Conservation (phyloP, 2,888 invertebrate species). For the Resseliella maxima region DNA sequence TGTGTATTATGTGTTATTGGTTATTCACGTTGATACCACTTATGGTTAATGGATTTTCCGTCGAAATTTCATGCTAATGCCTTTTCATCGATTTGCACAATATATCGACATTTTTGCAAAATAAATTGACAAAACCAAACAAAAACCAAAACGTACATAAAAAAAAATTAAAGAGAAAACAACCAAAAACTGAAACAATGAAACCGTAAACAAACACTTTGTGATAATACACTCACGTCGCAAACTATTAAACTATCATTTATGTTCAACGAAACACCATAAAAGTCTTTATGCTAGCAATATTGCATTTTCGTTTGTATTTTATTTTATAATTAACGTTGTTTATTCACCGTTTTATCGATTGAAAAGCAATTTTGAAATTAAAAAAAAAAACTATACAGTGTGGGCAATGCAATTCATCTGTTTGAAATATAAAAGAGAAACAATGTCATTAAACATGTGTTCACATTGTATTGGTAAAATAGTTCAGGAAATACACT, state of each 20-base stretch:
- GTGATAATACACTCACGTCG: not conserved
- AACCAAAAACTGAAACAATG: not conserved
- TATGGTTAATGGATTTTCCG: constrained; percentile 42
- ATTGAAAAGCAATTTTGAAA: no score
- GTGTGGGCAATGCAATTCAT: no score
- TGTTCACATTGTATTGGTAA: no score
- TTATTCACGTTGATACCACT: not conserved
- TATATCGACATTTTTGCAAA: not conserved
- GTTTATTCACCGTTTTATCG: no score
- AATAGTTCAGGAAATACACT: no score
- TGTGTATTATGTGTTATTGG: no score
- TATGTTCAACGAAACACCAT: not conserved
- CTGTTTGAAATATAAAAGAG: no score
- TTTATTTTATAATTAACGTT: no score
- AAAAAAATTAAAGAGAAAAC: not conserved
- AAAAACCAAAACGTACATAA: not conserved
- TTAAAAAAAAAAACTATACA: no score
- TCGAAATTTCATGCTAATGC: constrained; percentile 51
- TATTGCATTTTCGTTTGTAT: not conserved
- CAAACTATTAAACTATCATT: not conserved
- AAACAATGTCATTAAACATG: no score
- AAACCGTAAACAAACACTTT: not conserved
- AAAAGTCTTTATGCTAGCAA: not conserved
- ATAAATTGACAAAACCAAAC: not conserved
- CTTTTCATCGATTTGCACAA: not conserved